These are phyloP conservation scores for Enteromius fasciolatus DNA, from an alignment of 2,797 vertebrate genomes.

Conservation along the genomic window DNA sequence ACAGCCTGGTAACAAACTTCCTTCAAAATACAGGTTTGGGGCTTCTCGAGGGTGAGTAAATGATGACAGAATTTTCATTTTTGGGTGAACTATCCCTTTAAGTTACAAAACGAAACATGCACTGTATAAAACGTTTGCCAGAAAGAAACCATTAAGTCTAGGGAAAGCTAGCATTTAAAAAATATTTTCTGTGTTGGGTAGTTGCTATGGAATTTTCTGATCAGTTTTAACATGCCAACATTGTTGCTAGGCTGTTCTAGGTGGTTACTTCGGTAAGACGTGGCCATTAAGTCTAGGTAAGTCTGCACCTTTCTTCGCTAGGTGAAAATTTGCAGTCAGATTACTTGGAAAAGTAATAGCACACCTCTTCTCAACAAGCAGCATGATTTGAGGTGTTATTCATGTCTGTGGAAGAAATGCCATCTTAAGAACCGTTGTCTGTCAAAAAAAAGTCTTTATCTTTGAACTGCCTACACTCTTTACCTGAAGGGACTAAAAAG, in stretches of 20 bases:
- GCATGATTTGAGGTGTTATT: slow-evolving; percentile 17
- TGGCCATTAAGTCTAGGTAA: background rate
- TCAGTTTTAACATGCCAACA: background rate
- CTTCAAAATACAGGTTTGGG: no score
- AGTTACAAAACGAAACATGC: background rate
- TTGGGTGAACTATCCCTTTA: no score
- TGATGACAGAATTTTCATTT: no score
- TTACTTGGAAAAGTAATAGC: slow-evolving; percentile 12
- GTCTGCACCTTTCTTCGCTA: background rate
- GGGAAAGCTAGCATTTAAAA: background rate
- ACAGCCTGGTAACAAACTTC: no score
- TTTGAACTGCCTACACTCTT: background rate
- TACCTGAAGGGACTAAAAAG: slow-evolving; percentile 7
- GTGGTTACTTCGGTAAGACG: background rate
- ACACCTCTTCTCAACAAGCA: slow-evolving; percentile 1
- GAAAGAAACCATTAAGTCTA: background rate
- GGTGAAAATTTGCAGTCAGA: slow-evolving; percentile 8
- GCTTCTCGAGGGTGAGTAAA: no score
- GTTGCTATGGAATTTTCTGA: background rate
- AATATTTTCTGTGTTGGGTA: background rate
- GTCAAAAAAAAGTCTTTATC: slow-evolving; percentile 11
- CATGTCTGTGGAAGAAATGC: background rate
- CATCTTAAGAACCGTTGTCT: slow-evolving; percentile 1
- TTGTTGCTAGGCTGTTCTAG: background rate
- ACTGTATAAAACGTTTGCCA: background rate